Conservation (phyloP, 2,888 invertebrate genomes). For the Drosophila mayaguana region DNA sequence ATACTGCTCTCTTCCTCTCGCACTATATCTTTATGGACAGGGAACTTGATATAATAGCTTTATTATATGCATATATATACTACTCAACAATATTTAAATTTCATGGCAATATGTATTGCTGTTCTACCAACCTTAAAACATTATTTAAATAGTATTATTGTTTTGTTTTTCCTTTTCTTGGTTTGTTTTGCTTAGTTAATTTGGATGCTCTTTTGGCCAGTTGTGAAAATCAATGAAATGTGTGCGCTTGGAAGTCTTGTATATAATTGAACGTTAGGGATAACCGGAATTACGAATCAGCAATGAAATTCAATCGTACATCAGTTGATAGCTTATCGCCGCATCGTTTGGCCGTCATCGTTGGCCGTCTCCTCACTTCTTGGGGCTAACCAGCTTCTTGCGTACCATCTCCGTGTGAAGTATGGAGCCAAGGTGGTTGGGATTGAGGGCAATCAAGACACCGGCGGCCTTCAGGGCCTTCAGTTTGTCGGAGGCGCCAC, state of each 20-base stretch:
- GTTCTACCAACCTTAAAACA: neutral
- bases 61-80: neutral
- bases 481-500: slow-evolving; percentile 98
- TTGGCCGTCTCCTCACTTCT: neutral
- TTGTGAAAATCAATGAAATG: neutral
- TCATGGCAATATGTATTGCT: neutral
- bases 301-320: neutral
- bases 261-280: neutral
- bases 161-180: neutral
- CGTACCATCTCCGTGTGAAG: slow-evolving; percentile 94
- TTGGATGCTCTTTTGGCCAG: neutral
- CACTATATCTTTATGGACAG: neutral
- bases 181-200: neutral
- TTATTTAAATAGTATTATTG: neutral
- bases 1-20: neutral
- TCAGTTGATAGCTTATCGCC: neutral
- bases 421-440: slow-evolving; percentile 95
- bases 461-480: slow-evolving; percentile 96
- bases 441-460: slow-evolving; percentile 95
- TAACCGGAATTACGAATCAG: slow-evolving; percentile 12
- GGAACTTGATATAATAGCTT: neutral
- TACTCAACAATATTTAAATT: neutral
- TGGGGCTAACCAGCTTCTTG: slow-evolving; percentile 86
- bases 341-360: neutral
- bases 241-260: neutral